A percentile compares a stretch with the other conserved stretches of the same genome.
These are phyloP conservation scores for Acanthurus leucopareius DNA, from an alignment of 2,797 vertebrate genomes.

Conservation along the genomic window DNA sequence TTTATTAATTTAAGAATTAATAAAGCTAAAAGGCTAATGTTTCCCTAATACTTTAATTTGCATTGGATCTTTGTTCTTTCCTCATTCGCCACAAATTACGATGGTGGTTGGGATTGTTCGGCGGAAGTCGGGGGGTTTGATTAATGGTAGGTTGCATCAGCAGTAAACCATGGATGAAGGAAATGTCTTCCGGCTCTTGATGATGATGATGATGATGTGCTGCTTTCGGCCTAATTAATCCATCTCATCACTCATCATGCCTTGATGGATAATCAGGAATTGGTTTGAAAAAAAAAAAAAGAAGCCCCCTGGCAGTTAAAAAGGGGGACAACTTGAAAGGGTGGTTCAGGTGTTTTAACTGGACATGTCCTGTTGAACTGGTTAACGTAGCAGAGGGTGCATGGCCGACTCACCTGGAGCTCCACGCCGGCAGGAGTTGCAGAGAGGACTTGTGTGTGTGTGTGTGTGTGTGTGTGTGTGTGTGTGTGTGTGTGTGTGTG, in stretches of 20 bases:
- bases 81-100: neutral
- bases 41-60: conserved; percentile 6
- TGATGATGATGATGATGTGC: conserved; percentile 20
- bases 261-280: conserved; percentile 73
- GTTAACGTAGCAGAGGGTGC: conserved; percentile 65
- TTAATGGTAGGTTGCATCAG: conserved; percentile 21
- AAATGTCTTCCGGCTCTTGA: conserved; percentile 38
- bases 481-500: neutral
- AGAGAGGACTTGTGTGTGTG: conserved; percentile 12
- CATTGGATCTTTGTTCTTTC: conserved; percentile 7
- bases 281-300: conserved; percentile 64
- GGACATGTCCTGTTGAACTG: conserved; percentile 76
- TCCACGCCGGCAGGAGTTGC: conserved; percentile 46
- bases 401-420: conserved; percentile 55
- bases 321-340: conserved; percentile 65
- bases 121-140: conserved; percentile 17
- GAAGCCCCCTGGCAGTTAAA: conserved; percentile 41
- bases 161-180: conserved; percentile 26
- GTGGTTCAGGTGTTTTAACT: conserved; percentile 83
- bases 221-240: conserved; percentile 67
- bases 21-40: neutral
- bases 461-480: conserved; percentile 8
- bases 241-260: conserved; percentile 58
- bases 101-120: neutral
- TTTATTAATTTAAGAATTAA: neutral